Percentiles rank a stretch among this genome's conserved stretches.
Evolutionary conservation across 1,140 invertebrate genomes (phyloP).

Genomic region (Aleiodes sp.): DNA sequence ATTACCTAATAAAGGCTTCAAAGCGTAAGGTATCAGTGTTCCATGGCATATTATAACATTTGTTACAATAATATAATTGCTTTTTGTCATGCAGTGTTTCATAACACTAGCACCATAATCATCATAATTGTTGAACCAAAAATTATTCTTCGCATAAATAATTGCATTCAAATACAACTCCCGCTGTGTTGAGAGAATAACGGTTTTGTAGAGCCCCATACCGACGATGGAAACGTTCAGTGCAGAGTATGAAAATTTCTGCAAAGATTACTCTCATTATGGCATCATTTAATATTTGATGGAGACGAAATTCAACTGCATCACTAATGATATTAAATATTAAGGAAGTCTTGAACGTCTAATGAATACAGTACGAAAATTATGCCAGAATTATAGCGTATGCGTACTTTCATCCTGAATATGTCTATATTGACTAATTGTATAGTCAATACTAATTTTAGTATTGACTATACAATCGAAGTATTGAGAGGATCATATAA

Average conservation of each 20-base stretch:
- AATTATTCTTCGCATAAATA: constrained; percentile 35
- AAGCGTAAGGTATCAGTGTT: neutral
- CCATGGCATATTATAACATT: neutral
- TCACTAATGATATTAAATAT: too few species aligned
- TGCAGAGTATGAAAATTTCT: constrained; percentile 34
- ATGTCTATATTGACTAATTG: too few species aligned
- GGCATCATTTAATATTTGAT: too few species aligned
- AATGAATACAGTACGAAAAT: too few species aligned
- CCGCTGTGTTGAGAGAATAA: constrained; percentile 35
- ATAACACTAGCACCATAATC: constrained; percentile 21
- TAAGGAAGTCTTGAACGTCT: too few species aligned
- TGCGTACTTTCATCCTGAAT: too few species aligned
- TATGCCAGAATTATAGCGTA: too few species aligned
- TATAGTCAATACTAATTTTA: too few species aligned
- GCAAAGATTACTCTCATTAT: too few species aligned
- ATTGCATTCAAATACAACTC: constrained; percentile 34
- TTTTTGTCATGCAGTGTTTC: constrained; percentile 16
- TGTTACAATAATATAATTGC: neutral
- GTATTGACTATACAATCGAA: too few species aligned
- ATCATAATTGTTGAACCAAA: constrained; percentile 36
- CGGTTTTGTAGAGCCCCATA: constrained; percentile 38
- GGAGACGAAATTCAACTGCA: too few species aligned
- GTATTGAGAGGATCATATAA: too few species aligned
- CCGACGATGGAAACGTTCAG: constrained; percentile 36
- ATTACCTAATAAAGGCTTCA: neutral